phyloP scores from a whole-genome alignment of 2,888 invertebrate species.

The Microctonus brassicae region DNA sequence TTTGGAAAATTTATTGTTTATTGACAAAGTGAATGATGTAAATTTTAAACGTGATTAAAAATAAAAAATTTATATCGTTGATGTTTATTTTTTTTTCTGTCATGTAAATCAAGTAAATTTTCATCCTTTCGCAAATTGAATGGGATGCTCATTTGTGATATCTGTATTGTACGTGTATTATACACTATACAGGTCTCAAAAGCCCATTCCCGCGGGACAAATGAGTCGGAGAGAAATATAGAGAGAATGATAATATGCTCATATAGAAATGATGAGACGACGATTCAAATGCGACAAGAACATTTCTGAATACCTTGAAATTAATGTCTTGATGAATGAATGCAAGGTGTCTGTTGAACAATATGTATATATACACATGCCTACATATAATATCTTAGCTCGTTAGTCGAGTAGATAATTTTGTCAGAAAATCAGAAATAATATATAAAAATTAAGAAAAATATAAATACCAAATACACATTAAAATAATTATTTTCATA shows the following conservation, averaged over 20 bases:
- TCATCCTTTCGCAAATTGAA: neutral
- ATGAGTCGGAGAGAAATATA: neutral
- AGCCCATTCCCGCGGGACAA: neutral
- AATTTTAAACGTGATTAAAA: no score
- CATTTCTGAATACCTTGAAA: slow-evolving; percentile 18
- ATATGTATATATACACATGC: neutral
- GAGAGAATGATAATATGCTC: slow-evolving; percentile 2
- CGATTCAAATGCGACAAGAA: neutral
- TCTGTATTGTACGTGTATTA: neutral
- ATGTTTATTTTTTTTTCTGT: neutral
- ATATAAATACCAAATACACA: no score
- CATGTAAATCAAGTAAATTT: neutral
- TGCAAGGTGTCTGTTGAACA: slow-evolving; percentile 14
- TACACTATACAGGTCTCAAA: neutral
- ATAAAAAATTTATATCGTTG: neutral
- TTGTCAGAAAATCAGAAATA: no score
- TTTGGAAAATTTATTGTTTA: neutral
- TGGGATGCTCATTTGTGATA: neutral
- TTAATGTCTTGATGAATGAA: slow-evolving; percentile 26
- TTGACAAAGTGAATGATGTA: no score
- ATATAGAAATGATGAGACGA: slow-evolving; percentile 5
- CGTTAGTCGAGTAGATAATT: slow-evolving; percentile 23
- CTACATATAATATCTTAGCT: slow-evolving; percentile 1
- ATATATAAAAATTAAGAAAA: neutral
- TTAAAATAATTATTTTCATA: neutral